Evolutionary conservation across 2,113 vertebrate genomes (phyloP).

Genomic region (Stegostoma tigrinum): DNA sequence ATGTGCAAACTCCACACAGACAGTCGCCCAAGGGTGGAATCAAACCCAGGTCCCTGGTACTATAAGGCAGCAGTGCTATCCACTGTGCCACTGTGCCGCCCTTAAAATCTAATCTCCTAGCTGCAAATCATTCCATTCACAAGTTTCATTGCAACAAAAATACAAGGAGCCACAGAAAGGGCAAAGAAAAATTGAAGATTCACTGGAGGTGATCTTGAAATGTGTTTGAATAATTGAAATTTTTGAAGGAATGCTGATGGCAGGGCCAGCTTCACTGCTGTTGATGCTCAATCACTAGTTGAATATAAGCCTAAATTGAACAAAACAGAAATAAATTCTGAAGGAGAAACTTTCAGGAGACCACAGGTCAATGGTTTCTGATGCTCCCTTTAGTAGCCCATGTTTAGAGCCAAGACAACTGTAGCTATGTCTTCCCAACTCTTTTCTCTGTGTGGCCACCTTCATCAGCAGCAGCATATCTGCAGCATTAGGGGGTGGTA

Average conservation of each 20-base stretch:
- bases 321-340: not conserved
- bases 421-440: not conserved
- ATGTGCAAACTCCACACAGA: no score
- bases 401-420: not conserved
- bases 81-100: no score
- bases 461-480: not conserved
- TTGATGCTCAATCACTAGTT: not conserved
- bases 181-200: not conserved
- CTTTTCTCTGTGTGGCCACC: not conserved
- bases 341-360: not conserved
- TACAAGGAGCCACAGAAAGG: not conserved
- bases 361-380: not conserved
- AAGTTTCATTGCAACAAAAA: not conserved
- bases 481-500: not conserved
- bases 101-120: not conserved
- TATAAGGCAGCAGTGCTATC: no score
- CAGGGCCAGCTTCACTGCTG: not conserved
- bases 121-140: not conserved
- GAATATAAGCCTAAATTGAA: not conserved
- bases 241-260: not conserved
- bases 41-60: no score
- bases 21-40: no score
- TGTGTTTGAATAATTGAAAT: not conserved
- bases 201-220: not conserved
- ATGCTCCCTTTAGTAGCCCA: not conserved